Evolutionary conservation across 2,888 invertebrate species (phyloP).

Genomic region (Artemia sp.): DNA sequence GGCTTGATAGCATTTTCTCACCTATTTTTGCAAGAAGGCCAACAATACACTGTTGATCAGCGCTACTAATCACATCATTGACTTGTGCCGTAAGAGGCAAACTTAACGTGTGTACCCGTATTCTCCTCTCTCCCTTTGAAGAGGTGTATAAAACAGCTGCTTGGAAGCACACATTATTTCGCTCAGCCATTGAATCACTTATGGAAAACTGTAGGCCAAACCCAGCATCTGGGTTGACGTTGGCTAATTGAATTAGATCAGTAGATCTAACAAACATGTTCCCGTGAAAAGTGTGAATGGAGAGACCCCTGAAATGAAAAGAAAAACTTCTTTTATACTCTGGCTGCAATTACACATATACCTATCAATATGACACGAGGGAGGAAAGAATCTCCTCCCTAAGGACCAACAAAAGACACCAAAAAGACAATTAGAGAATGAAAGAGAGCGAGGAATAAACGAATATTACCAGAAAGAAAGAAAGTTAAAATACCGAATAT

Average conservation of each 20-base stretch:
- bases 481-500: too few relatives aligned
- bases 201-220: slow-evolving; percentile 95
- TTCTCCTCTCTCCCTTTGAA: slow-evolving; percentile 82
- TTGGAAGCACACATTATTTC: slow-evolving; percentile 84
- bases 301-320: slow-evolving; percentile 47
- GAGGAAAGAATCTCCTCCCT: not conserved
- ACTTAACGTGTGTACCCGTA: slow-evolving; percentile 92
- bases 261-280: slow-evolving; percentile 98
- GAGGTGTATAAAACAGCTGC: slow-evolving; percentile 93
- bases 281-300: slow-evolving; percentile 96
- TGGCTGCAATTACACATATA: not conserved
- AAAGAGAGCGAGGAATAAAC: too few relatives aligned
- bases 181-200: slow-evolving; percentile 71
- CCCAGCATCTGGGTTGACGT: slow-evolving; percentile 92
- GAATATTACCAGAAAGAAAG: too few relatives aligned
- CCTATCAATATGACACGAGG: not conserved
- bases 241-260: slow-evolving; percentile 83
- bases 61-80: slow-evolving; percentile 66
- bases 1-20: slow-evolving; percentile 31
- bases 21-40: slow-evolving; percentile 92
- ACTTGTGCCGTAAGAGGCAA: slow-evolving; percentile 70
- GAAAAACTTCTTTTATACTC: slow-evolving; percentile 18
- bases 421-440: too few relatives aligned
- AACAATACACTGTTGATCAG: slow-evolving; percentile 83
- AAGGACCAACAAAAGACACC: not conserved